A percentile compares a stretch with the other conserved stretches of the same genome.
These are phyloP conservation scores for Bombus turneri DNA, from an alignment of 1,140 invertebrate genomes.

Conservation along the genomic window DNA sequence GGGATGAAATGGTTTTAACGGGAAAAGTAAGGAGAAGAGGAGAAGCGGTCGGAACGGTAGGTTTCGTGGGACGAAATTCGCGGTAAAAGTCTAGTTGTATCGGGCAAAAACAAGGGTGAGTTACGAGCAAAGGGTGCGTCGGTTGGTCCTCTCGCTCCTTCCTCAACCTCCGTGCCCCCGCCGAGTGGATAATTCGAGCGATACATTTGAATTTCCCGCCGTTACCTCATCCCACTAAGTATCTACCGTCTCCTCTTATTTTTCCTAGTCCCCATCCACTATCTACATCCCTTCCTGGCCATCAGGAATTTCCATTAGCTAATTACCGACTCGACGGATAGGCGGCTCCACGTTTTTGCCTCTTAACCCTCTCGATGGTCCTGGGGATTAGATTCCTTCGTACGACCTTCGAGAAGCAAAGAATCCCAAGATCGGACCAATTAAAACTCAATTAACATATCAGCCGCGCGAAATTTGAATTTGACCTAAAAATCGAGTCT, in stretches of 20 bases:
- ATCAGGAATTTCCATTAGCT: slow-evolving; percentile 79
- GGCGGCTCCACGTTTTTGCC: slow-evolving; percentile 39
- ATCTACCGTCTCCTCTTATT: not conserved
- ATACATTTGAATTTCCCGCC: slow-evolving; percentile 82
- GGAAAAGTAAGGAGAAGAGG: slow-evolving; percentile 46
- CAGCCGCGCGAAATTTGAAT: not conserved
- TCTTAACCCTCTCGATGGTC: slow-evolving; percentile 21
- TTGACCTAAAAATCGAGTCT: not conserved
- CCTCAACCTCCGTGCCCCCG: slow-evolving; percentile 28
- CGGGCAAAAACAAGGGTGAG: slow-evolving; percentile 80
- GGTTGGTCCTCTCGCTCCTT: slow-evolving; percentile 1
- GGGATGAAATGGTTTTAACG: slow-evolving; percentile 61
- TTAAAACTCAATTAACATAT: slow-evolving; percentile 8
- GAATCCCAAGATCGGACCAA: not conserved
- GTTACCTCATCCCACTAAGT: slow-evolving; percentile 60
- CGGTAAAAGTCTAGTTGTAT: slow-evolving; percentile 75
- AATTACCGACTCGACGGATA: slow-evolving; percentile 74
- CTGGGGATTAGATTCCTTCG: slow-evolving; percentile 7
- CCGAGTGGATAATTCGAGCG: slow-evolving; percentile 76
- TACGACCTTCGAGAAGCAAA: not conserved
- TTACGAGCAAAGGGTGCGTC: slow-evolving; percentile 76
- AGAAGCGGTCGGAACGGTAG: slow-evolving; percentile 20
- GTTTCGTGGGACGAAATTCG: slow-evolving; percentile 49
- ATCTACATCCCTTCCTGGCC: slow-evolving; percentile 32
- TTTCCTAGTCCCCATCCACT: not conserved